phyloP scores from a whole-genome alignment of 2,113 vertebrate species.

The Vulpes lagopus region DNA sequence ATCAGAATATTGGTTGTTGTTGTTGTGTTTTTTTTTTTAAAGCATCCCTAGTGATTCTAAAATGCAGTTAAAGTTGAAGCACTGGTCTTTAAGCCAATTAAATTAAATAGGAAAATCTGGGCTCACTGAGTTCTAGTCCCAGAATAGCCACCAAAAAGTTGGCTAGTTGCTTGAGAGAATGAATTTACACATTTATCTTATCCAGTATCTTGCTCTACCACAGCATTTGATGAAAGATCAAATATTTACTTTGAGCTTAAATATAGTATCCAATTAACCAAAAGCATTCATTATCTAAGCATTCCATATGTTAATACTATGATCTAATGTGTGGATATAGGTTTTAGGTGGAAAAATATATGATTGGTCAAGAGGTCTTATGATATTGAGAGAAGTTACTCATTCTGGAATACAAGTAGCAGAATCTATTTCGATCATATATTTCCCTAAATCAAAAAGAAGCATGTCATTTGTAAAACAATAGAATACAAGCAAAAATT shows the following conservation, averaged over 20 bases:
- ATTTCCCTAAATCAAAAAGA: background rate
- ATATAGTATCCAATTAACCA: background rate
- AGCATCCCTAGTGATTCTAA: background rate
- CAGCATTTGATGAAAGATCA: background rate
- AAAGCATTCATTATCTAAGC: background rate
- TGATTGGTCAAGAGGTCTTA: background rate
- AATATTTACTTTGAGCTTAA: background rate
- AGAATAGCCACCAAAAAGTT: background rate
- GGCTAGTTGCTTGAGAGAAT: background rate
- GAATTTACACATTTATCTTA: background rate
- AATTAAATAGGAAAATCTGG: constrained; percentile 5
- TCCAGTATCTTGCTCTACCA: background rate
- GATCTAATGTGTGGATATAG: background rate
- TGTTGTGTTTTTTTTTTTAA: background rate
- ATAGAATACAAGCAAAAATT: background rate
- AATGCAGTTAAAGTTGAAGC: background rate
- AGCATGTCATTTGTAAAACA: background rate
- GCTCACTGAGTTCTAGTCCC: background rate
- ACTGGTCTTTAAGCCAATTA: background rate
- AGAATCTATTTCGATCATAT: background rate
- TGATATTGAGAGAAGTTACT: background rate
- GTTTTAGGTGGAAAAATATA: background rate
- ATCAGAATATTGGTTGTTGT: background rate
- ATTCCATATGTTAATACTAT: background rate
- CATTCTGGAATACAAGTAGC: background rate